phyloP scores from a whole-genome alignment of 2,113 vertebrate genomes.

The Lathamus discolor region DNA sequence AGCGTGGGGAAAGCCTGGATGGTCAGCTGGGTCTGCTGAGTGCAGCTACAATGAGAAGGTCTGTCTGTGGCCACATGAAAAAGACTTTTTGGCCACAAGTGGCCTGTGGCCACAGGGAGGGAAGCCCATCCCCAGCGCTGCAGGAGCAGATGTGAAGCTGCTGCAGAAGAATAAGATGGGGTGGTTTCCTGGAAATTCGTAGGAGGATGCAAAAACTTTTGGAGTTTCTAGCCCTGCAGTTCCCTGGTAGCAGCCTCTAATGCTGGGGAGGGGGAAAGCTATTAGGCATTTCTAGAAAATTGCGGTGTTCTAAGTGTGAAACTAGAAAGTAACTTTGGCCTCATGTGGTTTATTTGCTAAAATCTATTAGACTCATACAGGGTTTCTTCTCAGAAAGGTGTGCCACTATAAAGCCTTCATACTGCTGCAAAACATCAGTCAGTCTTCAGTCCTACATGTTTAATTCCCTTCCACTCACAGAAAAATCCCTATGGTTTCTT shows the following conservation, averaged over 20 bases:
- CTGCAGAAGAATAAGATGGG: neutral
- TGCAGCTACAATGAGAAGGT: neutral
- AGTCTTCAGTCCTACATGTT: neutral
- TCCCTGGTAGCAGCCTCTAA: neutral
- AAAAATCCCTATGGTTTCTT: neutral
- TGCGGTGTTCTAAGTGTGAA: neutral
- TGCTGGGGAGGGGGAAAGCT: neutral
- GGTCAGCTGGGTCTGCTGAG: neutral
- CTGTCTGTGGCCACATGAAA: neutral
- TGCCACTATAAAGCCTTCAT: accelerated
- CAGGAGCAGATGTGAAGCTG: neutral
- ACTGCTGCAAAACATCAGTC: neutral
- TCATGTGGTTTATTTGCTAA: neutral
- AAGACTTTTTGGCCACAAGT: neutral
- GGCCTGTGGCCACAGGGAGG: neutral
- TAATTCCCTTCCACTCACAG: neutral
- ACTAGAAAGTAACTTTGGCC: neutral
- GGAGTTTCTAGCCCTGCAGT: neutral
- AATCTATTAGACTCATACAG: neutral
- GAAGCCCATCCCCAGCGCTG: accelerated
- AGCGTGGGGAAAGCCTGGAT: neutral
- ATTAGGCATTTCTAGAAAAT: neutral
- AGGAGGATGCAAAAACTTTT: neutral
- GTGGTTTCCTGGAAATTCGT: neutral
- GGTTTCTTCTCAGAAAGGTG: neutral